Percentiles rank a stretch among this genome's conserved stretches.
Conservation (phyloP, 1,140 invertebrate species). For the Ostrea denselamellosa region DNA sequence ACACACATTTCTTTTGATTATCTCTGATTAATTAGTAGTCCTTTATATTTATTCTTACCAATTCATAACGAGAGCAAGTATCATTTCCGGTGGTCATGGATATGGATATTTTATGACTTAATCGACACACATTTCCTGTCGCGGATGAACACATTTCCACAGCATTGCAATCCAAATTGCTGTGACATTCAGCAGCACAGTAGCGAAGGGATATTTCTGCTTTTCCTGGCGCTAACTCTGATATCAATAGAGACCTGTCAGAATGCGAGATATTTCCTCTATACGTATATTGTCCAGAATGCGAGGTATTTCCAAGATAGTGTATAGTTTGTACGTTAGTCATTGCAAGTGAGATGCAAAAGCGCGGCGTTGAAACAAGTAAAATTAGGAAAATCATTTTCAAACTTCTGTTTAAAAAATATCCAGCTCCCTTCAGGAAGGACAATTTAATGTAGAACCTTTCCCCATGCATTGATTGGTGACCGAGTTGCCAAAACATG, state of each 20-base stretch:
- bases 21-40: background rate
- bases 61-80: background rate
- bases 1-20: background rate
- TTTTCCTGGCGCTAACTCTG: background rate
- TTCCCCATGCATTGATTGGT: no score
- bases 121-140: background rate
- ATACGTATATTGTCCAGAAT: background rate
- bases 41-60: background rate
- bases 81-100: background rate
- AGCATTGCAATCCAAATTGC: background rate
- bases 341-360: no score
- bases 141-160: background rate
- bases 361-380: no score
- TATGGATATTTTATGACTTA: background rate
- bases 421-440: no score
- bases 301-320: no score
- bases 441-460: no score
- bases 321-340: no score
- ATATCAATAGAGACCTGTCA: background rate
- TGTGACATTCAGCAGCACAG: background rate
- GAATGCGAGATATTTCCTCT: background rate
- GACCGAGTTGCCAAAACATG: no score
- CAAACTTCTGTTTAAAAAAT: no score
- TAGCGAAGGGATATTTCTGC: background rate
- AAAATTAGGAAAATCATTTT: no score